phyloP scores from a whole-genome alignment of 2,797 vertebrate genomes.

The Myripristis murdjan region DNA sequence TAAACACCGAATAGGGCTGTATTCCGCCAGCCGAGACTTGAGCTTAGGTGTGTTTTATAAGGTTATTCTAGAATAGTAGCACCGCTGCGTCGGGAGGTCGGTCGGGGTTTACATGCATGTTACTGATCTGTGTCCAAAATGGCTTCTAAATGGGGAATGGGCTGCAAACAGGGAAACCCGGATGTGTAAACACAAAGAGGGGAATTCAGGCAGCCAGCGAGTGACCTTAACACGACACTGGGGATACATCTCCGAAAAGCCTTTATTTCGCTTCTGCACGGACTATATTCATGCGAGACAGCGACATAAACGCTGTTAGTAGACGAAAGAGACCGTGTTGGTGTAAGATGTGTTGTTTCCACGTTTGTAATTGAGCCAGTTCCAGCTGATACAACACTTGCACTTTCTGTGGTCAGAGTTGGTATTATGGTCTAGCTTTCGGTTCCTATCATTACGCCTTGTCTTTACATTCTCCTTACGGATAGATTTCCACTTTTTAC shows the following conservation, averaged over 20 bases:
- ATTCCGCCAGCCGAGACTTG: constrained; percentile 21
- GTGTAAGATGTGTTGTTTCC: constrained; percentile 10
- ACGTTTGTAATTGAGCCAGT: constrained; percentile 32
- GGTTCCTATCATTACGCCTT: background rate
- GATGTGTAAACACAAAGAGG: constrained; percentile 94
- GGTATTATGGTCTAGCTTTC: constrained; percentile 24
- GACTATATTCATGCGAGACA: background rate
- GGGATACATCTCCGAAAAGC: constrained; percentile 29
- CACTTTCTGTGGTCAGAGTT: constrained; percentile 62
- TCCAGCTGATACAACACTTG: constrained; percentile 47
- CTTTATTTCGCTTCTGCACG: background rate
- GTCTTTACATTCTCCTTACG: background rate
- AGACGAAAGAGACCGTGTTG: background rate
- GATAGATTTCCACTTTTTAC: background rate
- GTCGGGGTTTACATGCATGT: constrained; percentile 82
- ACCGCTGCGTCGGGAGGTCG: constrained; percentile 81
- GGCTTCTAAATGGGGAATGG: constrained; percentile 91
- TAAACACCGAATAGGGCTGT: constrained; percentile 28
- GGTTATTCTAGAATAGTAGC: constrained; percentile 68
- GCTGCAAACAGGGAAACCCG: constrained; percentile 91
- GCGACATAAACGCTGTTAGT: fast-evolving
- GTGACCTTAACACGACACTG: constrained; percentile 80
- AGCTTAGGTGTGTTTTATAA: constrained; percentile 25
- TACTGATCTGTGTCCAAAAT: constrained; percentile 94
- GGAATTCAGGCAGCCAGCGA: constrained; percentile 78